Evolutionary conservation across 2,888 invertebrate genomes (phyloP).

Genomic region (Panorpa germanica): DNA sequence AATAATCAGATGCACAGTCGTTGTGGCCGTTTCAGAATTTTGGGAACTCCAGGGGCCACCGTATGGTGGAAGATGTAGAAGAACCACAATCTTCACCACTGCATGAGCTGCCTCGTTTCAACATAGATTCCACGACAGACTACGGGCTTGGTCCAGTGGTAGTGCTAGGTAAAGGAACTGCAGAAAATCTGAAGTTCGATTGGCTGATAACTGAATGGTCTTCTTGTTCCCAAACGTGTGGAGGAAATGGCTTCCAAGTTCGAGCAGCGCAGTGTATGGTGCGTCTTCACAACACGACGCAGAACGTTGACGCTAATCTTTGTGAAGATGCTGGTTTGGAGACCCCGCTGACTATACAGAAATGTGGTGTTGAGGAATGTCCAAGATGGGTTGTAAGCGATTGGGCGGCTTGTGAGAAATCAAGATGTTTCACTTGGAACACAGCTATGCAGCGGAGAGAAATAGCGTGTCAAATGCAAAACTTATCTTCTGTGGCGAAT

Average conservation of each 20-base stretch:
- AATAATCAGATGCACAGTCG: slow-evolving; percentile 42
- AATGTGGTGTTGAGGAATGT: slow-evolving; percentile 47
- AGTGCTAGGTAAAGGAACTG: slow-evolving; percentile 22
- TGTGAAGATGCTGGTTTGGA: slow-evolving; percentile 52
- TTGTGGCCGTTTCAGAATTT: slow-evolving; percentile 69
- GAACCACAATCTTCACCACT: slow-evolving; percentile 27
- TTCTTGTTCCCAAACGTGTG: slow-evolving; percentile 66
- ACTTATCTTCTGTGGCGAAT: slow-evolving; percentile 17
- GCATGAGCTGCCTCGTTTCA: slow-evolving; percentile 27
- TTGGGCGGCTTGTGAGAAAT: slow-evolving; percentile 54
- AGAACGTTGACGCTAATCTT: slow-evolving; percentile 39
- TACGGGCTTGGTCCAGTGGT: slow-evolving; percentile 14
- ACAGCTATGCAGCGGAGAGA: slow-evolving; percentile 59
- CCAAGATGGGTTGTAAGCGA: slow-evolving; percentile 50
- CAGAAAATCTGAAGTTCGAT: slow-evolving; percentile 38
- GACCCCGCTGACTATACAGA: slow-evolving; percentile 39
- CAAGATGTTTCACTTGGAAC: slow-evolving; percentile 56
- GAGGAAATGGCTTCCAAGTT: slow-evolving; percentile 52
- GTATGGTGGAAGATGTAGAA: slow-evolving; percentile 33
- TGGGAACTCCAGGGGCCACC: slow-evolving; percentile 49
- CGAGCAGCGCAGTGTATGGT: slow-evolving; percentile 54
- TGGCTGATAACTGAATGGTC: slow-evolving; percentile 80
- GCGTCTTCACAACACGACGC: slow-evolving; percentile 30
- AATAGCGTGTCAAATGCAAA: slow-evolving; percentile 27
- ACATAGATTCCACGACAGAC: slow-evolving; percentile 11